Conservation (phyloP, 1,140 invertebrate species). For the Aricia agestis region DNA sequence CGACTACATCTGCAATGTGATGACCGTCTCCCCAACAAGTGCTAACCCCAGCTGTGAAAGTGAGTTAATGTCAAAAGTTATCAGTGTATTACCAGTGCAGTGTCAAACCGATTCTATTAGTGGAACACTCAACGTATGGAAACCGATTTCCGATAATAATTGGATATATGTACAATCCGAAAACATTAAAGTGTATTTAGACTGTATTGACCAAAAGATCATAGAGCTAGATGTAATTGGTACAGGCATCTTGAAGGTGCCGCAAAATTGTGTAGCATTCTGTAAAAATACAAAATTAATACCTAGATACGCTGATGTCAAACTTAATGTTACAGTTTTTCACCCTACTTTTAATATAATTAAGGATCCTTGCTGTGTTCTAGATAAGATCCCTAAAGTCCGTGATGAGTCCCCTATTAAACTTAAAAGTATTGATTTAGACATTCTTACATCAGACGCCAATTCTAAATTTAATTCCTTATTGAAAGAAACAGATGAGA, state of each 20-base stretch:
- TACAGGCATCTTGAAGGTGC: too few relatives aligned
- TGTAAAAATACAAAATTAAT: conserved; percentile 25
- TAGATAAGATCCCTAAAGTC: conserved; percentile 14
- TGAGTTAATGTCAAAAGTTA: conserved; percentile 14
- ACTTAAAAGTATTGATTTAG: conserved; percentile 23
- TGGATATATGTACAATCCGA: conserved; percentile 19
- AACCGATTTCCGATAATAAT: conserved; percentile 14
- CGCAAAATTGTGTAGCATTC: conserved; percentile 24
- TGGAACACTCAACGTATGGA: conserved; percentile 9
- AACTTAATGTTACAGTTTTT: conserved; percentile 16
- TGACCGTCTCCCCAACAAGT: background rate
- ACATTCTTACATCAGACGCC: conserved; percentile 22
- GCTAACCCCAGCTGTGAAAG: conserved; percentile 21
- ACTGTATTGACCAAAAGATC: background rate
- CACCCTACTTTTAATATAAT: conserved; percentile 30
- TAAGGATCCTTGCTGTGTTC: conserved; percentile 25
- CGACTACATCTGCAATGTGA: conserved; percentile 15
- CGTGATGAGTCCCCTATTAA: conserved; percentile 24
- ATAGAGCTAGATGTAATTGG: too few relatives aligned
- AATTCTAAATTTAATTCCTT: conserved; percentile 18
- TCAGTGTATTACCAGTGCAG: conserved; percentile 11
- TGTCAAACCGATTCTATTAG: conserved; percentile 8
- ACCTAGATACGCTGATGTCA: conserved; percentile 20
- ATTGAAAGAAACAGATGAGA: conserved; percentile 6
- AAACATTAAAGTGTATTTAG: background rate